A percentile compares a stretch with the other conserved stretches of the same genome.
Evolutionary conservation across 2,113 vertebrate species (phyloP).

Genomic region (Eulemur macaco): DNA sequence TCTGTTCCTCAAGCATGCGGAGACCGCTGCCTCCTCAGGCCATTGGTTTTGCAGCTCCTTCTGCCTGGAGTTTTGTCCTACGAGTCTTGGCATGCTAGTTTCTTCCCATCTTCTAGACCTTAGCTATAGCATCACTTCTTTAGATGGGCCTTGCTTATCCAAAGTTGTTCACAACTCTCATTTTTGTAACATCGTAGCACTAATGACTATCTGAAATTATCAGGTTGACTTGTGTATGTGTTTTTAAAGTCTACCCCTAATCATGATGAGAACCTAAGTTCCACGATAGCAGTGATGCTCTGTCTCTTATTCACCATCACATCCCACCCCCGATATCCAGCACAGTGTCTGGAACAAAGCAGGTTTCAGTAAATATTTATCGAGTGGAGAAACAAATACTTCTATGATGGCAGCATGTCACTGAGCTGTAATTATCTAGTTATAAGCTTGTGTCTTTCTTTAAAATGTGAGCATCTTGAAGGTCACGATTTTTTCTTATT

Average conservation of each 20-base stretch:
- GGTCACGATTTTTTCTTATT: background rate
- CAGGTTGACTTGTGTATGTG: background rate
- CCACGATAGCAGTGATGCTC: background rate
- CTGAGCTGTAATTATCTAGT: background rate
- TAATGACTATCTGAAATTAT: background rate
- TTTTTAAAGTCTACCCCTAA: background rate
- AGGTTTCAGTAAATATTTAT: background rate
- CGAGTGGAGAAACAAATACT: background rate
- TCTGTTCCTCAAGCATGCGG: background rate
- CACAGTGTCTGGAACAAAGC: background rate
- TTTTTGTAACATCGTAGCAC: background rate
- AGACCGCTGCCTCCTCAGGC: background rate
- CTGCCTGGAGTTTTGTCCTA: background rate
- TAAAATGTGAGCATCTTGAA: background rate
- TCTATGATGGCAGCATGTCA: background rate
- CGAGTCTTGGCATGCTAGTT: background rate
- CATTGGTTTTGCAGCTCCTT: background rate
- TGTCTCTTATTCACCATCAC: background rate
- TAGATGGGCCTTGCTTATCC: background rate
- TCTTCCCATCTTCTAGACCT: background rate
- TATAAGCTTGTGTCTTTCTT: background rate
- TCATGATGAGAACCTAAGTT: background rate
- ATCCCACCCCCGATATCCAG: too few relatives aligned
- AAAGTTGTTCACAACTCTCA: background rate
- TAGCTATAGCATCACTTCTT: background rate